These are phyloP conservation scores for Nanger granti DNA, from an alignment of 2,113 vertebrate species.

Conservation along the genomic window DNA sequence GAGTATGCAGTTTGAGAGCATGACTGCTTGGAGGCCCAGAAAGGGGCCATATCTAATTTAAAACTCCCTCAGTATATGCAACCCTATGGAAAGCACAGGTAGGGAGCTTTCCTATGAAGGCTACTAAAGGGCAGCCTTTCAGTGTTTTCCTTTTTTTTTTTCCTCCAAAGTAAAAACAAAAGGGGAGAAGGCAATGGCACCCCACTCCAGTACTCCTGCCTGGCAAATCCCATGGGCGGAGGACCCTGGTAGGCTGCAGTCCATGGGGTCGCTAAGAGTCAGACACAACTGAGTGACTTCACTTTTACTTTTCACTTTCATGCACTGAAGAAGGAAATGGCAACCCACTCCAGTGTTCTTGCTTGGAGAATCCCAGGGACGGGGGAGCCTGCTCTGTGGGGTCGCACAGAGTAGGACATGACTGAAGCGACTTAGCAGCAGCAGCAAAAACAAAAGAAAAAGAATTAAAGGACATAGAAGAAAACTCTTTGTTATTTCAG, in stretches of 20 bases:
- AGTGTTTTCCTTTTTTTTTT: neutral
- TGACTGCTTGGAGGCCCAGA: neutral
- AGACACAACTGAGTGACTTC: no score
- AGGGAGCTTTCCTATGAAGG: neutral
- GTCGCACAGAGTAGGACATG: no score
- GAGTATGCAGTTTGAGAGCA: neutral
- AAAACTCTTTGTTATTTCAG: neutral
- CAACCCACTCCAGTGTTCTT: no score
- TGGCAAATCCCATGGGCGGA: no score
- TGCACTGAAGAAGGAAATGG: no score
- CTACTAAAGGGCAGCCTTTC: neutral
- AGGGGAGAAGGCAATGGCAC: neutral
- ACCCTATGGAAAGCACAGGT: neutral
- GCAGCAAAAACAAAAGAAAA: neutral
- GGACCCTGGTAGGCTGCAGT: no score
- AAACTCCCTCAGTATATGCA: neutral
- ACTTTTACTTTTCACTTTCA: no score
- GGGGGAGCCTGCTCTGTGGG: no score
- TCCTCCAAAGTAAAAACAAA: neutral
- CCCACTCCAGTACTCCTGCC: no score
- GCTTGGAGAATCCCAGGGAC: no score
- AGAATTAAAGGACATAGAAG: neutral
- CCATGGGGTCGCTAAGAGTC: no score
- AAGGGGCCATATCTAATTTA: neutral
- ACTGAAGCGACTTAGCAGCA: no score